These are phyloP conservation scores for Amblyjoppa fuscipennis DNA, from an alignment of 2,888 invertebrate genomes.

Conservation along the genomic window DNA sequence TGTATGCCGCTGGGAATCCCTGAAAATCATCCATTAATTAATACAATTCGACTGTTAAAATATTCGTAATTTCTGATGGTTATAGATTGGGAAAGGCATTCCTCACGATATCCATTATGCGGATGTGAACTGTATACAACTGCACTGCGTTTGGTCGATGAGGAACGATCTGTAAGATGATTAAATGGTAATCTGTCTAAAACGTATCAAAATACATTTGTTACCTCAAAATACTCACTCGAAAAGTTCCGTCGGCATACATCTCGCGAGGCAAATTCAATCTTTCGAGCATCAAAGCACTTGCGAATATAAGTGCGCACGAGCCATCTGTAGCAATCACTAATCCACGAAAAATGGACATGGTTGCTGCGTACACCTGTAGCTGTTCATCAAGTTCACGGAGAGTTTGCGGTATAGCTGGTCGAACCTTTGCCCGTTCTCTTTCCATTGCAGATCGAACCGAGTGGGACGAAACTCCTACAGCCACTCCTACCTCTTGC, in stretches of 20 bases:
- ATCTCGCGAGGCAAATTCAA: constrained; percentile 33
- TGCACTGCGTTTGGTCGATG: constrained; percentile 3
- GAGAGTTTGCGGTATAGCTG: constrained; percentile 14
- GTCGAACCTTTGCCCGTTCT: not conserved
- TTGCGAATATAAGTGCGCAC: constrained; percentile 54
- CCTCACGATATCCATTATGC: constrained; percentile 17
- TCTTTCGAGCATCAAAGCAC: constrained; percentile 31
- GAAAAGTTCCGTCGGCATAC: constrained; percentile 61
- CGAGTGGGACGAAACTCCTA: not conserved
- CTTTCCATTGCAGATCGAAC: constrained; percentile 13
- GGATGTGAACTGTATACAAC: constrained; percentile 38
- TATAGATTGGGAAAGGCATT: not conserved
- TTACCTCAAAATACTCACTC: constrained; percentile 33
- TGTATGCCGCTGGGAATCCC: constrained; percentile 55
- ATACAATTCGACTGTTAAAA: not conserved
- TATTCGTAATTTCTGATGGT: too few species aligned
- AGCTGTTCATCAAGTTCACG: constrained; percentile 14
- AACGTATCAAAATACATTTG: not conserved
- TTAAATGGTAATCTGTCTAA: not conserved
- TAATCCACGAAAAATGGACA: constrained; percentile 46
- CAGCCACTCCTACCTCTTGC: not conserved
- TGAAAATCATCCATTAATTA: constrained; percentile 6
- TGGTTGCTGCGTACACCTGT: not conserved
- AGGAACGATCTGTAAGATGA: constrained; percentile 36
- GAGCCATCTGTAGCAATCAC: constrained; percentile 41